phyloP scores from a whole-genome alignment of 2,888 invertebrate species.

The Agrilus mali region DNA sequence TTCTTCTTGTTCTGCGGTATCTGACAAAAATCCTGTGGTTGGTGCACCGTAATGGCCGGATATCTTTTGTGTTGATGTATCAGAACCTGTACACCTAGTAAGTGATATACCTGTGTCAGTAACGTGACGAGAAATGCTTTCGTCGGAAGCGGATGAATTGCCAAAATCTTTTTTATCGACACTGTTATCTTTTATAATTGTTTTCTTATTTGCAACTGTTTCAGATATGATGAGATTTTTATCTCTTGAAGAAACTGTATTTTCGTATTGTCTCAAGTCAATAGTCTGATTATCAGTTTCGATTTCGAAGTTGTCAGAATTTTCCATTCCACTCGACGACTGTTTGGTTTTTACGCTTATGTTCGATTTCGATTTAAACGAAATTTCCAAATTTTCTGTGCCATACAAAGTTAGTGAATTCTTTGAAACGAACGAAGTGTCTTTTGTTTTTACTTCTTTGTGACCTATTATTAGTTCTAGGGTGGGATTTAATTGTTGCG shows the following conservation, averaged over 20 bases:
- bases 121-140: constrained; percentile 39
- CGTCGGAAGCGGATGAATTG: constrained; percentile 34
- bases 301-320: constrained; percentile 23
- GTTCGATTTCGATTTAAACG: constrained; percentile 40
- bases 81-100: constrained; percentile 37
- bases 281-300: too few relatives aligned
- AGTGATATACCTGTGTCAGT: constrained; percentile 43
- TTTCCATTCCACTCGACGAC: constrained; percentile 34
- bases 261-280: too few relatives aligned
- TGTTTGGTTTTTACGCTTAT: constrained; percentile 37
- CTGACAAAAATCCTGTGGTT: constrained; percentile 35
- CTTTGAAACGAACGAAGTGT: constrained; percentile 39
- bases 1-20: constrained; percentile 36
- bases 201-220: too few relatives aligned
- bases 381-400: constrained; percentile 41
- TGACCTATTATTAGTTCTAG: constrained; percentile 40
- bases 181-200: too few relatives aligned
- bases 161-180: not conserved
- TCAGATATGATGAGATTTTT: too few relatives aligned
- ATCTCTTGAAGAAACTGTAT: too few relatives aligned
- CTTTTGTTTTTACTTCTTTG: constrained; percentile 39
- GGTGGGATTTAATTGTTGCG: constrained; percentile 23
- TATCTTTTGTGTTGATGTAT: constrained; percentile 33
- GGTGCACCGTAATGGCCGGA: constrained; percentile 30
- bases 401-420: constrained; percentile 40